Evolutionary conservation across 2,888 invertebrate species (phyloP), one percentile per base, ranked within the genome.

Genomic region (Dasysyrphus albostriatus): DNA sequence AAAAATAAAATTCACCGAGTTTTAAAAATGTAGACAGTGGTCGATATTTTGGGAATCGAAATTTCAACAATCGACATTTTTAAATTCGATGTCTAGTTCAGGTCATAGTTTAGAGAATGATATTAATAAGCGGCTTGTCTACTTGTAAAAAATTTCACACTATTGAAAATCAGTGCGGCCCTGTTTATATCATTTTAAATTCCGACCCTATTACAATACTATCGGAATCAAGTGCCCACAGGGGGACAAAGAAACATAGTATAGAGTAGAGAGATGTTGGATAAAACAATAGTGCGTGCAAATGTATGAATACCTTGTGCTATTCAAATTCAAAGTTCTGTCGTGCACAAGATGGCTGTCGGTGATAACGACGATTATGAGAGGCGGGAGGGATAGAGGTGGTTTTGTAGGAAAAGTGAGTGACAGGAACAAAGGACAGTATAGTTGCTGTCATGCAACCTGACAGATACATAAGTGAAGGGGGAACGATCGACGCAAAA

Each of bases 261-360:
- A 24, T 24, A 24, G 24, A n/a, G 24, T 24, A 24, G 24, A 56
- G 14, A 34, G 37, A 44, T 54, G 42, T 58, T 54, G 58, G 44
- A 58, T 58, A 59, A 63, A 77, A 85, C 82, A 85, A 85, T 78
- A 85, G 83, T 83, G 87, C 83, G 87, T 87, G 78, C 83, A 87
- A 82, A 74, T 87, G 78, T 78, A 83, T 87, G 74, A 77, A 70
- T 47, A 74, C 76, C 51, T 61, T 63, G 42, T 59, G 49, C 59
- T 58, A 65, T 74, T 75, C 61, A 54, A 54, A 54, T 74, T 75
- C 69, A 54, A 54, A 39, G 37, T 61, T 47, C 69, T 69, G 73
- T 77, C 69, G 69, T 77, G 61, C 82, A 69, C 61, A 77, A 85
- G 82, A 74, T 85, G 51, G 69, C 51, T 37, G 69, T 29, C 54